These are phyloP conservation scores for Zootermopsis nevadensis DNA, from an alignment of 2,888 invertebrate species.

Conservation along the genomic window DNA sequence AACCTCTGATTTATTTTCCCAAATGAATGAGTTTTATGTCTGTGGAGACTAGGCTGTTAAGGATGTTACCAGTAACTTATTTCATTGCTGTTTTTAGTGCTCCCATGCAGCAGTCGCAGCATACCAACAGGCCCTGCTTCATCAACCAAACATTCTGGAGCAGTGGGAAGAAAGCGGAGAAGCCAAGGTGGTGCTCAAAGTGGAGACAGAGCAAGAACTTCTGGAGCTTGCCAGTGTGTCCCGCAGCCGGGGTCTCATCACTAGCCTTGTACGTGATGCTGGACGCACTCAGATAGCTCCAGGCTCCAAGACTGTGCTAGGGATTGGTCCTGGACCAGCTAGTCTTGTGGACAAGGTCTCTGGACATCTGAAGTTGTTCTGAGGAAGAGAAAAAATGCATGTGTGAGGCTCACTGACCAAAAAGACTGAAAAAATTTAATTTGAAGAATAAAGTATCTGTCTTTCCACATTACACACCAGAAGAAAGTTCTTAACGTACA, in stretches of 20 bases:
- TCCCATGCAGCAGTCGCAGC: constrained; percentile 81
- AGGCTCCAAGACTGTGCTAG: constrained; percentile 78
- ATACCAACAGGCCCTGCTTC: constrained; percentile 67
- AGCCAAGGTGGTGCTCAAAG: constrained; percentile 79
- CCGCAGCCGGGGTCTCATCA: constrained; percentile 64
- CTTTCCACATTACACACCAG: not conserved
- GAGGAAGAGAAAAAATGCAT: not conserved
- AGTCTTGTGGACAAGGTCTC: constrained; percentile 71
- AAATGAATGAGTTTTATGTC: too few relatives aligned
- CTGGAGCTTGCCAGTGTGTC: constrained; percentile 67
- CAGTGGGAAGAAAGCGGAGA: constrained; percentile 76
- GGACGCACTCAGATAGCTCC: constrained; percentile 77
- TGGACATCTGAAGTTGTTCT: constrained; percentile 73
- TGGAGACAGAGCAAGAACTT: constrained; percentile 66
- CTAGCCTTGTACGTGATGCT: constrained; percentile 75
- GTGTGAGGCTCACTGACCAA: not conserved
- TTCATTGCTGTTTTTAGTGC: constrained; percentile 64
- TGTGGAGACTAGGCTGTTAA: too few relatives aligned
- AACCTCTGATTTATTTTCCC: too few relatives aligned
- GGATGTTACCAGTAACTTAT: too few relatives aligned
- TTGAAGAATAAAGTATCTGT: too few relatives aligned
- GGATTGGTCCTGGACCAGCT: constrained; percentile 76
- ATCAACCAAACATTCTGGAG: constrained; percentile 64
- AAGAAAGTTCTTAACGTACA: not conserved
- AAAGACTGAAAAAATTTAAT: not conserved